Conservation (phyloP, 2,113 vertebrate species). For the Panurus biarmicus region DNA sequence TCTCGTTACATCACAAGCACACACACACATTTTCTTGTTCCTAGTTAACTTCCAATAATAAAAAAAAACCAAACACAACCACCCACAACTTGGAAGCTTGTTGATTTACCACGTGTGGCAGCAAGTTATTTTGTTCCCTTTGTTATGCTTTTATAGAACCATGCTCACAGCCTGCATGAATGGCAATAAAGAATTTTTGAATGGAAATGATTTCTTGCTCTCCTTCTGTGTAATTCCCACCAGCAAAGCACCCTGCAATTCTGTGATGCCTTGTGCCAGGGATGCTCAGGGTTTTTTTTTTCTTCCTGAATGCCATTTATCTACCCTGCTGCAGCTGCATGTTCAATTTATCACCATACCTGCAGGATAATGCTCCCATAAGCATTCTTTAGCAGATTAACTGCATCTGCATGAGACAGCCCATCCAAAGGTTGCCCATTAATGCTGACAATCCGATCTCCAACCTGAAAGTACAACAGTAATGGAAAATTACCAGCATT, state of each 20-base stretch:
- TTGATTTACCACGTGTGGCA: constrained; percentile 65
- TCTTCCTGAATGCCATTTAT: constrained; percentile 62
- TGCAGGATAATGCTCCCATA: constrained; percentile 86
- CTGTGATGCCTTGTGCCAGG: constrained; percentile 46
- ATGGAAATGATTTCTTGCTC: constrained; percentile 72
- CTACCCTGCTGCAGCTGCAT: constrained; percentile 63
- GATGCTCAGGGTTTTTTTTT: neutral
- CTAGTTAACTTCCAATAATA: constrained; percentile 35
- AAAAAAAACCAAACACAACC: neutral
- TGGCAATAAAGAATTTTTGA: constrained; percentile 66
- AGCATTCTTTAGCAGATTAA: constrained; percentile 90
- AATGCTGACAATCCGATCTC: constrained; percentile 93
- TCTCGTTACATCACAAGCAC: neutral
- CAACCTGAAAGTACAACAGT: constrained; percentile 79
- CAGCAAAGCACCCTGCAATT: constrained; percentile 46
- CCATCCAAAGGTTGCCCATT: constrained; percentile 85
- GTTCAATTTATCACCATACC: constrained; percentile 74
- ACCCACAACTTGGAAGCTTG: constrained; percentile 24
- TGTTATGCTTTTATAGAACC: constrained; percentile 55
- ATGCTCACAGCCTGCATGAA: constrained; percentile 49
- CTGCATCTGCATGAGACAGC: constrained; percentile 85
- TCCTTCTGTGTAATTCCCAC: constrained; percentile 62
- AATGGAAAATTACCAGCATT: constrained; percentile 69
- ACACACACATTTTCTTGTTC: constrained; percentile 17
- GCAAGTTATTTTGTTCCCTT: constrained; percentile 65